These are phyloP conservation scores for Microctenopoma stevenorrisi DNA, from an alignment of 2,797 vertebrate genomes.

Conservation along the genomic window DNA sequence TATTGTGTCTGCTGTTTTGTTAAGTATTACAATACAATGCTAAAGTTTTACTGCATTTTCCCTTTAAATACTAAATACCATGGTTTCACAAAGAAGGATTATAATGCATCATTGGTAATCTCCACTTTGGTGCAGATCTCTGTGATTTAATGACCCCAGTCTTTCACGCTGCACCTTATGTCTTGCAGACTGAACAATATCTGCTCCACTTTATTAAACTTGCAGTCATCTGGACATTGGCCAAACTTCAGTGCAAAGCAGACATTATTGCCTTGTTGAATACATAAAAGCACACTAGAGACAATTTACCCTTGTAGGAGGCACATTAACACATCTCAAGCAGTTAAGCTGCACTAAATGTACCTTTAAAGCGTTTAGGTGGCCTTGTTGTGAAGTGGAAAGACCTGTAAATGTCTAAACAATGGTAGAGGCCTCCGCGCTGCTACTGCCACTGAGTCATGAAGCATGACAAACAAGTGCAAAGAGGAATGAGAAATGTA, in stretches of 20 bases:
- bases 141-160: constrained; percentile 32
- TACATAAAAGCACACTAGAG: constrained; percentile 60
- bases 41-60: constrained; percentile 19
- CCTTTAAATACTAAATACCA: constrained; percentile 12
- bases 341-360: constrained; percentile 44
- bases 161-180: constrained; percentile 30
- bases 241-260: constrained; percentile 44
- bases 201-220: constrained; percentile 59
- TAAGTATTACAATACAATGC: constrained; percentile 21
- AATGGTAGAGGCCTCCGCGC: constrained; percentile 22
- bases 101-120: constrained; percentile 24
- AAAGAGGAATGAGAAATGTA: constrained; percentile 11
- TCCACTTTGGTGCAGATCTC: constrained; percentile 9
- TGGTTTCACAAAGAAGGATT: not conserved
- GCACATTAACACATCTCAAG: constrained; percentile 46
- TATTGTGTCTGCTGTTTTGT: constrained; percentile 1
- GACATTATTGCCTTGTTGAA: constrained; percentile 52
- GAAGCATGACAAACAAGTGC: not conserved
- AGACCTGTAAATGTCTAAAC: constrained; percentile 40
- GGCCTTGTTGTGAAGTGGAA: constrained; percentile 42
- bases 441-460: constrained; percentile 24
- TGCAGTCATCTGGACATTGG: constrained; percentile 53
- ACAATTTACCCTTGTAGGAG: constrained; percentile 55
- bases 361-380: constrained; percentile 57
- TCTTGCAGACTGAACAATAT: constrained; percentile 48